phyloP scores from a whole-genome alignment of 1,140 invertebrate species.

The Calliopsis andreniformis region DNA sequence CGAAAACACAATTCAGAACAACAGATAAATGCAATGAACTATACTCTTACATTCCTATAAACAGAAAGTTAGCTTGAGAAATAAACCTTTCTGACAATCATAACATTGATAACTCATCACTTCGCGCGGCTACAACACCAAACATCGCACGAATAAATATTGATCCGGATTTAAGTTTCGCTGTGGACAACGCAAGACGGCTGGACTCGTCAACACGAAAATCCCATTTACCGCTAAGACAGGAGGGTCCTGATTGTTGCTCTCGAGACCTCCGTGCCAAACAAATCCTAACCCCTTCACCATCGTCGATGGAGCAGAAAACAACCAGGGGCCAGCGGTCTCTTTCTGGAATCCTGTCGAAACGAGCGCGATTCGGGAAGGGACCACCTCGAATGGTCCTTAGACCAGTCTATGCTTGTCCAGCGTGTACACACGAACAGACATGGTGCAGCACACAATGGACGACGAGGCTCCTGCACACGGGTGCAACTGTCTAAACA shows the following conservation, averaged over 20 bases:
- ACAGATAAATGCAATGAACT: too few relatives aligned
- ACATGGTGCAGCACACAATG: too few relatives aligned
- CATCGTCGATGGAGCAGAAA: constrained; percentile 32
- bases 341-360: constrained; percentile 34
- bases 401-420: not conserved
- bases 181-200: constrained; percentile 41
- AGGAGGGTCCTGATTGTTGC: constrained; percentile 4
- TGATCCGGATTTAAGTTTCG: not conserved
- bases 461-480: constrained; percentile 22
- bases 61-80: too few relatives aligned
- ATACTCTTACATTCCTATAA: too few relatives aligned
- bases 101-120: not conserved
- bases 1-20: too few relatives aligned
- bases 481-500: constrained; percentile 62
- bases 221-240: constrained; percentile 59
- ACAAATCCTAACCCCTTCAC: constrained; percentile 57
- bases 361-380: constrained; percentile 37
- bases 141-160: constrained; percentile 24
- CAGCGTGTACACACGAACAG: not conserved
- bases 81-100: not conserved
- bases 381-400: constrained; percentile 11
- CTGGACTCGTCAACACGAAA: constrained; percentile 49
- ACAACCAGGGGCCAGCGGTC: constrained; percentile 22
- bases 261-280: constrained; percentile 44
- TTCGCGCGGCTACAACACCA: not conserved